Evolutionary conservation across 2,888 invertebrate species (phyloP).

Genomic region (Xanthia togata): DNA sequence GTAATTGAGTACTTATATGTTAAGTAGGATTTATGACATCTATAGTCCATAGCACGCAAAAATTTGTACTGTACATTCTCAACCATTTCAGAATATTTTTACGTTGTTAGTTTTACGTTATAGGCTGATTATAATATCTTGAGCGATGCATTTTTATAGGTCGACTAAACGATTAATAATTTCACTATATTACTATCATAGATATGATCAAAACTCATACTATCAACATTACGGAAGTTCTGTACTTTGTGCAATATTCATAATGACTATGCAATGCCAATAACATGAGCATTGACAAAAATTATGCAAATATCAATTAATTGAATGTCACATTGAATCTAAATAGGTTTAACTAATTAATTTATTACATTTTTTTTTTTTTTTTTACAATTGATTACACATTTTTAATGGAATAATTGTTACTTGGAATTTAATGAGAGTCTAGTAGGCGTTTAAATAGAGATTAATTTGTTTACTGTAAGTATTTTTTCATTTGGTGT

Average conservation of each 20-base stretch:
- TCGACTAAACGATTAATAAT: slow-evolving; percentile 31
- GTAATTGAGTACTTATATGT: too few species aligned
- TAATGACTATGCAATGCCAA: slow-evolving; percentile 16
- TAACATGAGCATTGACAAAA: slow-evolving; percentile 8
- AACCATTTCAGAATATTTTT: too few species aligned
- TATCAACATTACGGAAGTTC: slow-evolving; percentile 6
- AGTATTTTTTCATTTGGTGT: background rate
- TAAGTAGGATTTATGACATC: too few species aligned
- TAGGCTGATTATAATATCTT: background rate
- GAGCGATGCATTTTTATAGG: background rate
- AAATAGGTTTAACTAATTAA: slow-evolving; percentile 50
- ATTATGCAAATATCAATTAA: slow-evolving; percentile 25
- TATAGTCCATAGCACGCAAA: too few species aligned
- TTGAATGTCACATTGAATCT: slow-evolving; percentile 59
- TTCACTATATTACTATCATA: slow-evolving; percentile 7
- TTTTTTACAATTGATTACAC: slow-evolving; percentile 62
- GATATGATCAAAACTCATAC: background rate
- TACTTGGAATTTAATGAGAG: slow-evolving; percentile 49
- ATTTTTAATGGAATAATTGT: slow-evolving; percentile 54
- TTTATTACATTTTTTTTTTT: slow-evolving; percentile 46
- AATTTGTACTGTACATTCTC: too few species aligned
- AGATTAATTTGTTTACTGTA: background rate
- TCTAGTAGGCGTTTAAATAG: slow-evolving; percentile 13
- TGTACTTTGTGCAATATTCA: slow-evolving; percentile 28
- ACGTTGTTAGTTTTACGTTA: too few species aligned